These are phyloP conservation scores for Pseudorhombus dupliciocellatus DNA, from an alignment of 2,113 vertebrate species.

Conservation along the genomic window DNA sequence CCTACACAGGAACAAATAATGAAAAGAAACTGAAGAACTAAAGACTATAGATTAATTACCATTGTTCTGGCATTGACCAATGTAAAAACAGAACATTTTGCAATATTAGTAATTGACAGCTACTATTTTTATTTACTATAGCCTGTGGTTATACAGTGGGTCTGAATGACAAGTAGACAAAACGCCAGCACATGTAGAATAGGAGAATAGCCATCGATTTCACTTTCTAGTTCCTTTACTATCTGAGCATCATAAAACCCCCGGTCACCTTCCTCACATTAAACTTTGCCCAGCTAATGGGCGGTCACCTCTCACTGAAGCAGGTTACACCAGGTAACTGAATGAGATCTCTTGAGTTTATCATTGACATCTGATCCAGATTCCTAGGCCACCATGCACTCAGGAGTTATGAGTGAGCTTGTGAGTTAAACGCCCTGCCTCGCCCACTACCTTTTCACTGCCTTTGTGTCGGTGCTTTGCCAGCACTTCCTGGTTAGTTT, in stretches of 20 bases:
- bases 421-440: conserved; percentile 68
- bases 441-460: conserved; percentile 76
- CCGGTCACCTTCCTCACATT: conserved; percentile 41
- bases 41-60: background rate
- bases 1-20: background rate
- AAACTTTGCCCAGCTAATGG: conserved; percentile 65
- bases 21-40: background rate
- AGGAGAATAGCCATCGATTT: background rate
- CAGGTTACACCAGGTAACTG: conserved; percentile 66
- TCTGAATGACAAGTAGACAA: conserved; percentile 10
- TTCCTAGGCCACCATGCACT: conserved; percentile 53
- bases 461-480: conserved; percentile 66
- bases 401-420: conserved; percentile 56
- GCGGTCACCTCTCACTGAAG: conserved; percentile 55
- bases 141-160: conserved; percentile 2
- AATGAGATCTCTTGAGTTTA: conserved; percentile 64
- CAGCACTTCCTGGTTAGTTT: conserved; percentile 75
- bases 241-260: conserved; percentile 19
- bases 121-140: conserved; percentile 1
- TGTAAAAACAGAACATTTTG: background rate
- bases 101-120: background rate
- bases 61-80: background rate
- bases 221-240: background rate
- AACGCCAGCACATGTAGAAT: background rate
- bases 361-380: conserved; percentile 74